Evolutionary conservation across 1,140 invertebrate species (phyloP), one percentile per base, ranked within the genome.

Genomic region (Sitophilus oryzae): DNA sequence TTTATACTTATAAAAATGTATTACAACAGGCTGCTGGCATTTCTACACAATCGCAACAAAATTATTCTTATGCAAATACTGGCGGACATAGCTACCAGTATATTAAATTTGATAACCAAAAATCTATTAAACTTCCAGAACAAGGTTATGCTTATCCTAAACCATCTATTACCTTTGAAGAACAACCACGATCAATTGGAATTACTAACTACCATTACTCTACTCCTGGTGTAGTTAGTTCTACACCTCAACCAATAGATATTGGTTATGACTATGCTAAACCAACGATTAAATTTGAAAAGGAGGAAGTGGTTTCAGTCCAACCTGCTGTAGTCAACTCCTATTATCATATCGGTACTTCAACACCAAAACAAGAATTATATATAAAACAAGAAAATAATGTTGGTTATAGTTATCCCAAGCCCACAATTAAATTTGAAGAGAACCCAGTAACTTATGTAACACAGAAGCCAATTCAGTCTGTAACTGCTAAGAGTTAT

Each of bases 91-190:
- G 42, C 14, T 44, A 44, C 20, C 42, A 44, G 21, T 44, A 23
- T 25, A 23, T 25, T 30, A 44, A 44, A 25, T 44, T 44, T 6
- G 40, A 51, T 5, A 21, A 38, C 14, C 15, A 42, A 4, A 18
- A 42, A 42, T 15, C 2, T 9, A 19, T 35, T 25, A n/a, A 18
- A 36, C 9, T 21, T 36, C 16, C 16, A 43, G 11, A 35, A 15
- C 37, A 45, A 35, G 74, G 73, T 21, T 76, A 76, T 44, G 62
- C 66, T 35, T 75, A 76, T 49, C 62, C 68, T 2, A 73, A 72
- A 64, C 75, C 76, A 10, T 67, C 56, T 34, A 63, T 72, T 18
- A 62, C 66, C 34, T 75, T 75, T 57, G 47, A 50, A n/a, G 69
- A 75, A 63, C 68, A 34, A 46, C 63, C 61, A 48, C 23, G 23